These are phyloP conservation scores for Lycaon pictus DNA, from an alignment of 2,113 vertebrate species.

Conservation along the genomic window DNA sequence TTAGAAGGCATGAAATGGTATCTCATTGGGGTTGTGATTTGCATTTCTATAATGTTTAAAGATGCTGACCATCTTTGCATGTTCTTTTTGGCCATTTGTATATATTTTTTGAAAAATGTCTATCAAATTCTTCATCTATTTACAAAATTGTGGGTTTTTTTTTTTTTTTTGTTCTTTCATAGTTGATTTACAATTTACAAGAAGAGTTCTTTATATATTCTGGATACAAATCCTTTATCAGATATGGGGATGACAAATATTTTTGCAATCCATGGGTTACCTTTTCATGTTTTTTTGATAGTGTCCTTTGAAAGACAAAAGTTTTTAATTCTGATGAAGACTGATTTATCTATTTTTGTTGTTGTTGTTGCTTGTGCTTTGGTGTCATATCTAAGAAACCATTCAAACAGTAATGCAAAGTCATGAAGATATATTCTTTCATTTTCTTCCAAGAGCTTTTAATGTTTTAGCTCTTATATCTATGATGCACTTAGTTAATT, in stretches of 20 bases:
- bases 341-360: neutral
- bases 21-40: neutral
- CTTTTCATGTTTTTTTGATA: neutral
- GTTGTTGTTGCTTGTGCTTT: neutral
- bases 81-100: neutral
- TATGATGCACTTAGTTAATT: neutral
- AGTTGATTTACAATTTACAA: neutral
- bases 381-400: neutral
- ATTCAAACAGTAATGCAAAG: neutral
- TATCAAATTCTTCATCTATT: neutral
- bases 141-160: neutral
- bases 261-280: neutral
- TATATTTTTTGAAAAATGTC: neutral
- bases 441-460: neutral
- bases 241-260: neutral
- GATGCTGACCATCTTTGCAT: neutral
- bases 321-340: neutral
- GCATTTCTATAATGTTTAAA: neutral
- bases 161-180: neutral
- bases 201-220: neutral
- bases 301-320: neutral
- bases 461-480: neutral
- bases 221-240: neutral
- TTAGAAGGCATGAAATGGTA: neutral
- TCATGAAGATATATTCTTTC: neutral